These are phyloP conservation scores for Alexandromys fortis DNA, from an alignment of 2,113 vertebrate species.

Conservation along the genomic window DNA sequence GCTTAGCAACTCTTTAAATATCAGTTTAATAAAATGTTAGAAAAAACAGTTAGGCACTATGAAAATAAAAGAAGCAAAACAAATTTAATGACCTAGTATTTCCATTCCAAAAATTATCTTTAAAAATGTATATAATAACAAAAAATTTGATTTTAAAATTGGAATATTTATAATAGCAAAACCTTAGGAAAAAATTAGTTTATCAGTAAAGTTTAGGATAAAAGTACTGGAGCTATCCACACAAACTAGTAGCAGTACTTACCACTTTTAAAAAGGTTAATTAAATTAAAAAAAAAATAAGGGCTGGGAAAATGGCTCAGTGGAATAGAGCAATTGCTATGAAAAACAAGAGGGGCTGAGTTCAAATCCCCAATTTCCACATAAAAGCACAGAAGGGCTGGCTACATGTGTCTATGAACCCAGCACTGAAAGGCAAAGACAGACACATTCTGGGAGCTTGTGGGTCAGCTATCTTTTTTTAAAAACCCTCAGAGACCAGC, in stretches of 20 bases:
- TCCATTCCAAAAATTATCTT: slow-evolving; percentile 54
- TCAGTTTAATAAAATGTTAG: neutral
- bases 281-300: too few relatives aligned
- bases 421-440: neutral
- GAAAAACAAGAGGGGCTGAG: neutral
- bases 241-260: neutral
- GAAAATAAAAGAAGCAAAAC: slow-evolving; percentile 49
- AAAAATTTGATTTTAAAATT: neutral
- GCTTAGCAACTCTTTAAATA: neutral
- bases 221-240: neutral
- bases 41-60: slow-evolving; percentile 38
- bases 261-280: too few relatives aligned
- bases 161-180: slow-evolving; percentile 19
- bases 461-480: neutral
- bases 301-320: neutral
- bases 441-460: neutral
- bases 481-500: neutral
- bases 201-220: slow-evolving; percentile 16
- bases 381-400: neutral
- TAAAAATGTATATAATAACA: slow-evolving; percentile 42
- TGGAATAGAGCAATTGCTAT: neutral
- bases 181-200: slow-evolving; percentile 36
- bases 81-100: slow-evolving; percentile 42
- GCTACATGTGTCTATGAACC: neutral
- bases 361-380: neutral